Percentiles rank a stretch among this genome's conserved stretches.
Evolutionary conservation across 2,888 invertebrate species (phyloP).

Genomic region (Troglohyphantes excavatus): DNA sequence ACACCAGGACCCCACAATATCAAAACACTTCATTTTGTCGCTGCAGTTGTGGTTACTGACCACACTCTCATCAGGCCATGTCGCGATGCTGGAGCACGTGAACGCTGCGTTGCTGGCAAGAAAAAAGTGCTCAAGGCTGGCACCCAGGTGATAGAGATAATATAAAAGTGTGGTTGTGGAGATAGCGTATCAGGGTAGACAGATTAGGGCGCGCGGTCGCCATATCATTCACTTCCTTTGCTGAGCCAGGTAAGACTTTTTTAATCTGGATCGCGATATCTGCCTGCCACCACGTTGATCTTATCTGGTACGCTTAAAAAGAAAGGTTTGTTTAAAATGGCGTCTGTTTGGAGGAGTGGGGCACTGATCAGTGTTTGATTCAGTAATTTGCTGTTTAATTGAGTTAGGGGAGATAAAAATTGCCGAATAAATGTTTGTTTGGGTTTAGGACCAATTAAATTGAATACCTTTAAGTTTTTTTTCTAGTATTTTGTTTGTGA

Average conservation of each 20-base stretch:
- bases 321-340: conserved; percentile 59
- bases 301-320: conserved; percentile 68
- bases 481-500: no score
- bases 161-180: not conserved
- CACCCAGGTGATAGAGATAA: conserved; percentile 15
- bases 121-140: conserved; percentile 15
- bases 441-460: no score
- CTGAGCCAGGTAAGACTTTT: conserved; percentile 66
- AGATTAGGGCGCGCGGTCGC: conserved; percentile 46
- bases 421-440: no score
- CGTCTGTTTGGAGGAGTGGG: conserved; percentile 30
- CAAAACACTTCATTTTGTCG: not conserved
- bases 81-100: conserved; percentile 24
- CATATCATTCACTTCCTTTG: conserved; percentile 46
- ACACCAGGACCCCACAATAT: not conserved
- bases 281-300: conserved; percentile 54
- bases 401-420: not conserved
- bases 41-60: not conserved
- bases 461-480: no score
- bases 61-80: not conserved
- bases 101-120: conserved; percentile 3
- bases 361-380: not conserved
- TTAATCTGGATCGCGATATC: conserved; percentile 62
- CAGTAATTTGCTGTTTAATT: not conserved
- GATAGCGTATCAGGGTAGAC: conserved; percentile 47